A percentile compares a stretch with the other conserved stretches of the same genome.
phyloP scores from a whole-genome alignment of 2,888 invertebrate species.

The Lithosia quadra region DNA sequence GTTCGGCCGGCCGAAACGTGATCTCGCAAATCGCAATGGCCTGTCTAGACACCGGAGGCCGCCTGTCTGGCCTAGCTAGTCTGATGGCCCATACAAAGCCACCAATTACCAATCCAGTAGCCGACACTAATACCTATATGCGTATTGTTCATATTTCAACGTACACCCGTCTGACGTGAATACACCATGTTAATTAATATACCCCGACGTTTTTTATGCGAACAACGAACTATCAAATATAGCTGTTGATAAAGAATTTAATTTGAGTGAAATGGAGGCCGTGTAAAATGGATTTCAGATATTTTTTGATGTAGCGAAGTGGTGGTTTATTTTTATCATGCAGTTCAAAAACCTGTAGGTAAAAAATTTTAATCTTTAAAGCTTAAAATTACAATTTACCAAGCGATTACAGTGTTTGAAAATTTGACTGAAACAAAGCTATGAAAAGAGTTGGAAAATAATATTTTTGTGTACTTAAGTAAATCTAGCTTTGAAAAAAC shows the following conservation, averaged over 20 bases:
- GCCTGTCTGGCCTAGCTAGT: conserved; percentile 71
- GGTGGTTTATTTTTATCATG: background rate
- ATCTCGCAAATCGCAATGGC: conserved; percentile 78
- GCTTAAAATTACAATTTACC: background rate
- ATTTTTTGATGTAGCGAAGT: conserved; percentile 1
- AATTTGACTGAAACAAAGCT: background rate
- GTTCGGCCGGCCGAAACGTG: conserved; percentile 82
- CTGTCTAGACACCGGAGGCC: conserved; percentile 80
- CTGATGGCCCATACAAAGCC: conserved; percentile 71
- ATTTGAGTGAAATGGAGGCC: conserved; percentile 25
- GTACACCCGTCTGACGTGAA: conserved; percentile 28
- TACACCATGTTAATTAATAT: conserved; percentile 51
- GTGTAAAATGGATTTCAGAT: conserved; percentile 12
- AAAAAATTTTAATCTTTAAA: background rate
- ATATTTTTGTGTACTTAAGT: no score
- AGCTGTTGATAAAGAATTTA: conserved; percentile 42
- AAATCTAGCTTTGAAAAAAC: background rate
- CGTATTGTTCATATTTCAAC: conserved; percentile 58
- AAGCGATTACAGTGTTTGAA: background rate
- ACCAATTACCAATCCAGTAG: conserved; percentile 71
- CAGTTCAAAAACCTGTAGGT: conserved; percentile 5
- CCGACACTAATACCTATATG: conserved; percentile 47
- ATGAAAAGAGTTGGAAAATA: background rate
- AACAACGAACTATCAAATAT: conserved; percentile 42
- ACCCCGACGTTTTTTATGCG: conserved; percentile 40